A percentile compares a stretch with the other conserved stretches of the same genome.
Conservation (phyloP, 2,113 vertebrate species). For the Mus spicilegus region DNA sequence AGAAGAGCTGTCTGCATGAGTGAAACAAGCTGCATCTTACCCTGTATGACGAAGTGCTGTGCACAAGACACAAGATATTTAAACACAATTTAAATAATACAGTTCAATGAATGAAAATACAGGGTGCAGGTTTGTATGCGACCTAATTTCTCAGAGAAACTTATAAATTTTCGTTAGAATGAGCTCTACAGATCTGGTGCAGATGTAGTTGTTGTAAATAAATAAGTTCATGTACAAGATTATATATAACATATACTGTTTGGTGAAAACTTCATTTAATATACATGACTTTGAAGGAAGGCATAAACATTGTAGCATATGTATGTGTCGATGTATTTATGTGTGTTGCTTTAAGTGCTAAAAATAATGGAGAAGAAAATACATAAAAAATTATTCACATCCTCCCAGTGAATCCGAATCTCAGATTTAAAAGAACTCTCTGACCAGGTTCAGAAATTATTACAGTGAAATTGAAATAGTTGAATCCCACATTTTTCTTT, state of each 20-base stretch:
- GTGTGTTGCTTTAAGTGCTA: not conserved
- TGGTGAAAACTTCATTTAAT: conserved; percentile 15
- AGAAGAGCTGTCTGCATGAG: not conserved
- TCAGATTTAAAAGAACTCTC: not conserved
- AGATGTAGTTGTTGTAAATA: not conserved
- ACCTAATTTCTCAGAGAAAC: not conserved
- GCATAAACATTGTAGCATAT: not conserved
- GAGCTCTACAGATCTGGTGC: not conserved
- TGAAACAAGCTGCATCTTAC: not conserved
- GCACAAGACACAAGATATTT: conserved; percentile 40
- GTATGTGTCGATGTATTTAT: not conserved
- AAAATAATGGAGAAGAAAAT: not conserved
- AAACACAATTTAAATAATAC: not conserved
- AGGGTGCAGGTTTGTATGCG: not conserved
- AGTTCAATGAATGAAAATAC: conserved; percentile 21
- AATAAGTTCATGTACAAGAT: not conserved
- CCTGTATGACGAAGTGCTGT: conserved; percentile 51
- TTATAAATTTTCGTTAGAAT: not conserved
- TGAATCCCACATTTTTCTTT: not conserved
- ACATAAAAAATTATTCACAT: conserved; percentile 1
- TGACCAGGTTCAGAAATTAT: not conserved
- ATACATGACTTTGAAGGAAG: not conserved
- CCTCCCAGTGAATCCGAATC: not conserved
- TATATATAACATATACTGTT: not conserved
- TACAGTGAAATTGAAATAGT: not conserved